Base-by-base conservation (phyloP, 2,113 vertebrate genomes). In the Varanus komodoensis region DNA sequence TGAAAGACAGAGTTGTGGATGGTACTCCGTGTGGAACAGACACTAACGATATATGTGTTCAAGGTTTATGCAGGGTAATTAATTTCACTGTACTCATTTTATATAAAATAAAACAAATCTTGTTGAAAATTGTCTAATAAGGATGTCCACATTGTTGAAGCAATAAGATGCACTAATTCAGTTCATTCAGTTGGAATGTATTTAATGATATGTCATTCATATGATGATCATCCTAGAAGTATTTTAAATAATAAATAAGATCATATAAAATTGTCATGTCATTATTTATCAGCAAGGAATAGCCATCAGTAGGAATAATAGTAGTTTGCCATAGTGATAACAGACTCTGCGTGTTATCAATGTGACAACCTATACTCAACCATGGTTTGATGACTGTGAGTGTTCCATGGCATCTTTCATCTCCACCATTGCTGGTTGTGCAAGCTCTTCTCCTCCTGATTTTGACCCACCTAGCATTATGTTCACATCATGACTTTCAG, bases 1-100 rank as follows among this genome's bases (percentile, higher is more conserved):
- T 99, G 94, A 99, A 98, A 96, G 98, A 99, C 93, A 98, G 98
- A 84, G 99, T 99, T 95, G 97, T 96, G 29, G 99, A 99, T 87
- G 99, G 99, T 87, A 99, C 99, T 50, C 98, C 98, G 0, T 99
- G 99, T 94, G 98, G 98, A 91, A 96, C 97, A 38, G 99, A 99
- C 92, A 99, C 98, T 11, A 98, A 97, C 87, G 99, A 99, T 97
- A 98, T 99, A 97, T 99, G 99, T 95, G 99, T 99, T 92, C 99
- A 99, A 98, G 99, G 99, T 96, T 97, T 99, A 77, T 99, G 99
- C 97, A 98, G 98, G 98, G 99, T 99, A 98, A 95, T 94, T 93
- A 84, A 91, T 88, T 94, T 92, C 93, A 95, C 94, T 90, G 82
- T 95, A 17, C 15, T 74, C 23, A 29, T 48, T 79, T 44, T 79